These are phyloP conservation scores for Troglohyphantes excavatus DNA, from an alignment of 2,888 invertebrate genomes.

Conservation along the genomic window DNA sequence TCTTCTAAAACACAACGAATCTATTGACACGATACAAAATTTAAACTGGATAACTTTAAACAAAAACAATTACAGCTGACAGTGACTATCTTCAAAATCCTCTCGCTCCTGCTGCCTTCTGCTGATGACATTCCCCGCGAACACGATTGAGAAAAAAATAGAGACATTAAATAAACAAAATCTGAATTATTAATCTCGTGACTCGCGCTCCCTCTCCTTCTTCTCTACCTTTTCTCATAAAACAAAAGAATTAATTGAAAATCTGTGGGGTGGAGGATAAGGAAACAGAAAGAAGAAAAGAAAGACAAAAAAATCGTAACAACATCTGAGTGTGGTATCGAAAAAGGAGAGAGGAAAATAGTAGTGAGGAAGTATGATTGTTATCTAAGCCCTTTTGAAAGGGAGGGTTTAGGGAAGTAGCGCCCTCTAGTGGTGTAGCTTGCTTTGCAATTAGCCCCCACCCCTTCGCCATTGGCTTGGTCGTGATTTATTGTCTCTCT, in stretches of 20 bases:
- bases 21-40: no score
- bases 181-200: constrained; percentile 22
- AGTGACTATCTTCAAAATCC: no score
- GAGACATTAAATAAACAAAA: constrained; percentile 26
- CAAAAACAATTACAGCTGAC: no score
- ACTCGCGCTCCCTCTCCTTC: constrained; percentile 18
- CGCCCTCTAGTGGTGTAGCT: constrained; percentile 52
- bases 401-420: constrained; percentile 45
- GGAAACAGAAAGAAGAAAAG: constrained; percentile 22
- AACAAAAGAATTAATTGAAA: constrained; percentile 55
- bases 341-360: constrained; percentile 38
- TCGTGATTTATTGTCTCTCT: constrained; percentile 62
- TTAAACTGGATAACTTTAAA: no score
- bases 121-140: neutral
- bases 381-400: constrained; percentile 61
- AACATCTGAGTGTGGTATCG: constrained; percentile 33
- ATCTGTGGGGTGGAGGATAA: neutral
- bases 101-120: no score
- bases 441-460: constrained; percentile 59
- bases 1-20: no score
- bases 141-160: constrained; percentile 9
- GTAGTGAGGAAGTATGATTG: constrained; percentile 49
- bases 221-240: constrained; percentile 1
- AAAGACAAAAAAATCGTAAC: constrained; percentile 4
- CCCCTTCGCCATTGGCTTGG: constrained; percentile 33